Evolutionary conservation across 2,888 invertebrate genomes (phyloP).

Genomic region (Reticulitermes lucifugus): DNA sequence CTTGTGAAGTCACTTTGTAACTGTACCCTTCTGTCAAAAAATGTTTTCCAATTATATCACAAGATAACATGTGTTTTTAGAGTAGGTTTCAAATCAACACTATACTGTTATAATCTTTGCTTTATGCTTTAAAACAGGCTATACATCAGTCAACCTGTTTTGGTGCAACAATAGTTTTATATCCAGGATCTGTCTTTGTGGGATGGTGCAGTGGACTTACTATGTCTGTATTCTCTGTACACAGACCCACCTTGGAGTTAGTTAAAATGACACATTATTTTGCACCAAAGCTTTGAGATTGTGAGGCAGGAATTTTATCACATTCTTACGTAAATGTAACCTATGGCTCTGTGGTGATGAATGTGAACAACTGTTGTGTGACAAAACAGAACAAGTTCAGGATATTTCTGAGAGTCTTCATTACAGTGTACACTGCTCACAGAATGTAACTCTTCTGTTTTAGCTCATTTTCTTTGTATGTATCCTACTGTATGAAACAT

Average conservation of each 20-base stretch:
- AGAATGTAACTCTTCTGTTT: neutral
- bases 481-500: neutral
- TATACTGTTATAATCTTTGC: neutral
- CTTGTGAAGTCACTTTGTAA: neutral
- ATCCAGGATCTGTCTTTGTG: neutral
- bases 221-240: neutral
- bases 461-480: neutral
- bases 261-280: neutral
- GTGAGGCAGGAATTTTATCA: neutral
- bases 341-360: neutral
- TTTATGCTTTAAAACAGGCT: conserved; percentile 11
- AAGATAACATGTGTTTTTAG: neutral
- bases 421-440: neutral
- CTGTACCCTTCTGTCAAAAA: neutral
- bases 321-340: neutral
- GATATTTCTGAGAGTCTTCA: neutral
- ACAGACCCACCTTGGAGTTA: neutral
- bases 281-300: neutral
- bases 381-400: neutral
- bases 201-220: neutral
- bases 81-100: neutral
- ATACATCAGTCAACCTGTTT: neutral
- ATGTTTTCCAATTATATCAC: neutral
- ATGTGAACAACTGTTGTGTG: neutral
- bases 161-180: neutral